These are phyloP conservation scores for Gadus chalcogrammus DNA, from an alignment of 2,113 vertebrate species.

Conservation along the genomic window DNA sequence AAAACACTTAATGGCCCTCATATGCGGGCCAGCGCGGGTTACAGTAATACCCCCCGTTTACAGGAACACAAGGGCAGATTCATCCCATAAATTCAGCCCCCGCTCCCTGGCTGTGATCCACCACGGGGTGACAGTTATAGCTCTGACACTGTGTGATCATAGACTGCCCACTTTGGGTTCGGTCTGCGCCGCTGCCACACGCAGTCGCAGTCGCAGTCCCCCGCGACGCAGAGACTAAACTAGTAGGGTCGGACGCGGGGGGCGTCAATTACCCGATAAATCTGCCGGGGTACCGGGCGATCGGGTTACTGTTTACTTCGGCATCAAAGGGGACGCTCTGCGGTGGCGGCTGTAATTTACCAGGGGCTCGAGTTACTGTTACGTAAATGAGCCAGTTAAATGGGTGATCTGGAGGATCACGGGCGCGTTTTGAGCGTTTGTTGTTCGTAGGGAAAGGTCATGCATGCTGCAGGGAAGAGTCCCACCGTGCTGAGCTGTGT, in stretches of 20 bases:
- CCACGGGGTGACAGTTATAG: conserved; percentile 29
- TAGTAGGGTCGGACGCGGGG: not conserved
- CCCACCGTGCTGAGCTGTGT: conserved; percentile 25
- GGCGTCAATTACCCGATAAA: conserved; percentile 27
- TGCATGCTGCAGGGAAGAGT: not conserved
- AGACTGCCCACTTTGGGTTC: conserved; percentile 27
- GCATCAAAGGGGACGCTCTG: conserved; percentile 16
- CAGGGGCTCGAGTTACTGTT: conserved; percentile 32
- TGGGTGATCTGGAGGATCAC: conserved; percentile 19
- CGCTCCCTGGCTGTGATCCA: conserved; percentile 35
- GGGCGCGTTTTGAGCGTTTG: conserved; percentile 24
- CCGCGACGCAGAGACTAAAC: not conserved
- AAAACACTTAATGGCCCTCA: conserved; percentile 59
- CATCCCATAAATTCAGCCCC: conserved; percentile 55
- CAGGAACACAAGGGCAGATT: conserved; percentile 55
- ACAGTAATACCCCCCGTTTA: conserved; percentile 61
- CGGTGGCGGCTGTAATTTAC: too few relatives aligned
- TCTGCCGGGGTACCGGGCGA: conserved; percentile 21
- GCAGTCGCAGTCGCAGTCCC: conserved; percentile 18
- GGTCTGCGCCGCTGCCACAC: conserved; percentile 12
- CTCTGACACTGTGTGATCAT: conserved; percentile 30
- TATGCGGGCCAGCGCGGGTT: conserved; percentile 51
- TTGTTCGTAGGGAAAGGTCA: conserved; percentile 21
- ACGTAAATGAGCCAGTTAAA: conserved; percentile 26
- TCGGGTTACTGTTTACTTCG: conserved; percentile 21